Conservation (phyloP, 2,797 vertebrate species). For the Molossus molossus region DNA sequence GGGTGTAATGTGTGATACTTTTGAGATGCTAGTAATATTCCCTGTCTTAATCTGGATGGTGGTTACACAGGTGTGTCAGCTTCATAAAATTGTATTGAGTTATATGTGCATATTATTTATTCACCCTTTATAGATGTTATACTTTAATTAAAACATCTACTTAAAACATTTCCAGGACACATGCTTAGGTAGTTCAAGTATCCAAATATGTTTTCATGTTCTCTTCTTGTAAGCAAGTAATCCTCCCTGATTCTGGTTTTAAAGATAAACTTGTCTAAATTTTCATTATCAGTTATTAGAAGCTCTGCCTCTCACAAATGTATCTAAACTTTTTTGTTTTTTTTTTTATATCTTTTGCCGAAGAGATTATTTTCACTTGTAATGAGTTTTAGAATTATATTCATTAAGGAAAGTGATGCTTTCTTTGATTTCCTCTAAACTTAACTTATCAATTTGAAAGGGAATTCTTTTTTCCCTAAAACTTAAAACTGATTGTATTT, state of each 20-base stretch:
- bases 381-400: conserved; percentile 32
- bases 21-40: not conserved
- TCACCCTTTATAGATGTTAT: not conserved
- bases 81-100: not conserved
- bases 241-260: not conserved
- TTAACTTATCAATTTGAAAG: not conserved
- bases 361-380: not conserved
- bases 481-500: not conserved
- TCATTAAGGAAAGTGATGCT: not conserved
- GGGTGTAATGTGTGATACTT: not conserved
- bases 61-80: not conserved
- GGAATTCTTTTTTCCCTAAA: not conserved
- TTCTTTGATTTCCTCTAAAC: conserved; percentile 22
- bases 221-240: not conserved
- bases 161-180: conserved; percentile 4
- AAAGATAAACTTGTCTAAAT: not conserved
- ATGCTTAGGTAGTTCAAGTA: not conserved
- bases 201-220: not conserved
- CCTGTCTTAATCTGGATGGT: not conserved
- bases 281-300: not conserved
- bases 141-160: not conserved
- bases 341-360: not conserved
- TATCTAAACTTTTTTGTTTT: not conserved
- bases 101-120: not conserved
- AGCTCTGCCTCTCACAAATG: not conserved